Base-by-base conservation (phyloP, 2,113 vertebrate genomes). In the Pipa parva region DNA sequence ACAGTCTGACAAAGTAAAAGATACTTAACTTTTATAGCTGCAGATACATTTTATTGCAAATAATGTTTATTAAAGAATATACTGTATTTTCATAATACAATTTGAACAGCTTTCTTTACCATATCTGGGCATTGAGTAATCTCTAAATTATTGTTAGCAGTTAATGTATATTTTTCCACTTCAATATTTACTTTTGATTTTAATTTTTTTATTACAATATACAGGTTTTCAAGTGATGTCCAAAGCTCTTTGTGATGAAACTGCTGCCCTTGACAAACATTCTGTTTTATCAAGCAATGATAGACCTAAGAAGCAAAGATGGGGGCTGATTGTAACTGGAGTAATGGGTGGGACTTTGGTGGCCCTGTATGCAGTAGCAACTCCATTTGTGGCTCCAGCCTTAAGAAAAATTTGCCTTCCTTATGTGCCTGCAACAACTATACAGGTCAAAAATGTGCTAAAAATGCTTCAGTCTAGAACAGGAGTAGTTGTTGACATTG, bases 371-470 rank as follows among this genome's bases (percentile, higher is more conserved):
- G 91, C 91, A 0, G 84, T 89, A 12, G 79, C 80, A 0, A 83
- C 80, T 0, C 97, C 97, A 0, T 99, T 99, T 13, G 37, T 98
- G 5, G 71, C 80, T 0, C 96, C 97, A 0, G 96, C 96, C 0
- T 67, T 98, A 25, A 90, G 96, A 15, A 93, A 77, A 13, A 63
- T 95, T 20, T 98, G 97, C 45, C 81, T 99, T 57, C 97, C 97
- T 1, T 99, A 94, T 0, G 94, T 98, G 2, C 97, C 97, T 3
- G 97, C 96, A 0, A 97, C 94, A 6, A 59, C 85, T 0, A 67
- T 78, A 4, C 96, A 99, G 80, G 77, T 97, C 5, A 77, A 85
- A 24, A 96, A 95, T 0, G 93, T 99, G 6, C 69, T 99, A 63
- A 80, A 37, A 26, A 85, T 82, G 79, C 15, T 98, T 28, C 77